Conservation (phyloP, 2,888 invertebrate species). For the Orthonevra nobilis region DNA sequence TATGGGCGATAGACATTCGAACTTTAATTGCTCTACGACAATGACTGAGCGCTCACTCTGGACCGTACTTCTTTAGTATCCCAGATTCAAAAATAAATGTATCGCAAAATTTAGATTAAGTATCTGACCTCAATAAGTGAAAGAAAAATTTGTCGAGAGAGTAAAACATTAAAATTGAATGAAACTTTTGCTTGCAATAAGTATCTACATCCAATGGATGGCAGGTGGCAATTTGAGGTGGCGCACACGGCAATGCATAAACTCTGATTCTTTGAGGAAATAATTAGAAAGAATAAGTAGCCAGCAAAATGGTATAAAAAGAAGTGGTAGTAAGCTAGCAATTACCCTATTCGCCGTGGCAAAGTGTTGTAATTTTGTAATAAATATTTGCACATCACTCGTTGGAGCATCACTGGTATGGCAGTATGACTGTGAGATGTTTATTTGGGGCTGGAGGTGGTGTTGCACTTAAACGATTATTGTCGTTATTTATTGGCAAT, state of each 20-base stretch:
- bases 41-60: conserved; percentile 1
- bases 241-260: background rate
- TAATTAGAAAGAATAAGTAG: conserved; percentile 17
- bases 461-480: background rate
- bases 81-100: conserved; percentile 55
- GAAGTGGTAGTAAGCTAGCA: background rate
- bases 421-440: background rate
- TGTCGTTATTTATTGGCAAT: conserved; percentile 3
- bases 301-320: conserved; percentile 4
- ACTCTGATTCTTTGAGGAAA: background rate
- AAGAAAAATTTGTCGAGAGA: conserved; percentile 33
- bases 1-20: conserved; percentile 57
- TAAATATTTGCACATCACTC: conserved; percentile 29
- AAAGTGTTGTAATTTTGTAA: conserved; percentile 28
- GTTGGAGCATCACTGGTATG: conserved; percentile 12
- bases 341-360: conserved; percentile 13
- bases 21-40: conserved; percentile 64
- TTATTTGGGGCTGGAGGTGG: background rate
- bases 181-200: background rate
- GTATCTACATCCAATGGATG: conserved; percentile 45
- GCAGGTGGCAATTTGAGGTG: conserved; percentile 43
- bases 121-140: conserved; percentile 61
- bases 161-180: conserved; percentile 20
- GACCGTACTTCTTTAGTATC: background rate
- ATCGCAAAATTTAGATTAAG: conserved; percentile 49